Conservation (phyloP, 2,797 vertebrate species). For the Artibeus lituratus region DNA sequence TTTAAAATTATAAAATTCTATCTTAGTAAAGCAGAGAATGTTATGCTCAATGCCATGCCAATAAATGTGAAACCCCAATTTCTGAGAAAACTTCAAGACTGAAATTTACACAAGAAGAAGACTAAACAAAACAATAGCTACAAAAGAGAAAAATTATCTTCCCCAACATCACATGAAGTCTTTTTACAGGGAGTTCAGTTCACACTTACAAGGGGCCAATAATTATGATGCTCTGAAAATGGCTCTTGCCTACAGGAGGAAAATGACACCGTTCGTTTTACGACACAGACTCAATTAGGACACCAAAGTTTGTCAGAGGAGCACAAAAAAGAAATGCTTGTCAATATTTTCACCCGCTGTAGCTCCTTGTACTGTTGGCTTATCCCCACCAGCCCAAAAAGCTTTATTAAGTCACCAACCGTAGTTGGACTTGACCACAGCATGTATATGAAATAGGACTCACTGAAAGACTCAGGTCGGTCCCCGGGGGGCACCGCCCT, state of each 20-base stretch:
- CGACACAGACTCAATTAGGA: background rate
- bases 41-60: background rate
- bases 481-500: background rate
- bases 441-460: background rate
- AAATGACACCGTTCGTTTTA: background rate
- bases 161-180: background rate
- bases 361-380: background rate
- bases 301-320: background rate
- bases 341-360: background rate
- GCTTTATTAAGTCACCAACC: background rate
- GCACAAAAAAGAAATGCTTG: background rate
- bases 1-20: background rate
- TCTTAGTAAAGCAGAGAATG: background rate
- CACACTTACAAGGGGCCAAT: background rate
- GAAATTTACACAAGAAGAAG: constrained; percentile 6
- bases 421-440: background rate
- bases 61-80: background rate
- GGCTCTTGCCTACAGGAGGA: background rate
- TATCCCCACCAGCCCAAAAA: background rate
- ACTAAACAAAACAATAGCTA: background rate
- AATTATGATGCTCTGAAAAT: background rate
- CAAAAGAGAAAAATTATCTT: background rate
- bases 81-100: background rate
- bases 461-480: background rate
- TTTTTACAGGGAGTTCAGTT: background rate